These are phyloP conservation scores for Cichladusa arquata DNA, from an alignment of 2,113 vertebrate genomes.

Conservation along the genomic window DNA sequence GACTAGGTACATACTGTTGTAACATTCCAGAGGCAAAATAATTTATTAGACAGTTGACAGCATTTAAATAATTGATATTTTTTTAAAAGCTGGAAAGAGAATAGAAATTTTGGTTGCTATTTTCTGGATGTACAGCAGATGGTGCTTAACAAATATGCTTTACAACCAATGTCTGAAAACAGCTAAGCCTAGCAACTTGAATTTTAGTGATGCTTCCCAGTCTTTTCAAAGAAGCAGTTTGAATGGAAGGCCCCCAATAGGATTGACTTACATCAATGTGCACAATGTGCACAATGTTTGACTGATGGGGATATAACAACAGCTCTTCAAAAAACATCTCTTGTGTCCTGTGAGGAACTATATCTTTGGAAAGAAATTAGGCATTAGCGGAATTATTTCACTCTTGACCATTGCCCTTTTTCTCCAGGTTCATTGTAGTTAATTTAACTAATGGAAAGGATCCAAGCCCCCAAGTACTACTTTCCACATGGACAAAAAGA, in stretches of 20 bases:
- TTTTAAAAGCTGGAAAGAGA: background rate
- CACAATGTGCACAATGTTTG: background rate
- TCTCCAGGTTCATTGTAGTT: background rate
- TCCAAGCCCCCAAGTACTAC: background rate
- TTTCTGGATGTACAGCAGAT: constrained; percentile 52
- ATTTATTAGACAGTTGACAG: background rate
- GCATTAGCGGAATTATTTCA: background rate
- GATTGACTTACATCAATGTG: background rate
- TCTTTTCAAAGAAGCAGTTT: background rate
- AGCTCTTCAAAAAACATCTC: background rate
- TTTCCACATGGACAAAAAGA: background rate
- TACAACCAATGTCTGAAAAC: background rate
- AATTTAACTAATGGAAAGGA: background rate
- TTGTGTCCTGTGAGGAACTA: background rate
- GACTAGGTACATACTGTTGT: background rate
- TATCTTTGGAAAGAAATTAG: background rate
- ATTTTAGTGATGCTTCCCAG: background rate
- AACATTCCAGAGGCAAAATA: background rate
- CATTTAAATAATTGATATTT: background rate
- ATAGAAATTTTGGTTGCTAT: background rate
- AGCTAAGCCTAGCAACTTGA: background rate
- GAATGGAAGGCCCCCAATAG: background rate
- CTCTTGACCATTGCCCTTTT: background rate
- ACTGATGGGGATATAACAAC: background rate
- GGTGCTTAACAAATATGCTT: constrained; percentile 50